Evolutionary conservation across 2,888 invertebrate genomes (phyloP).

Genomic region (Nymphalis urticae): DNA sequence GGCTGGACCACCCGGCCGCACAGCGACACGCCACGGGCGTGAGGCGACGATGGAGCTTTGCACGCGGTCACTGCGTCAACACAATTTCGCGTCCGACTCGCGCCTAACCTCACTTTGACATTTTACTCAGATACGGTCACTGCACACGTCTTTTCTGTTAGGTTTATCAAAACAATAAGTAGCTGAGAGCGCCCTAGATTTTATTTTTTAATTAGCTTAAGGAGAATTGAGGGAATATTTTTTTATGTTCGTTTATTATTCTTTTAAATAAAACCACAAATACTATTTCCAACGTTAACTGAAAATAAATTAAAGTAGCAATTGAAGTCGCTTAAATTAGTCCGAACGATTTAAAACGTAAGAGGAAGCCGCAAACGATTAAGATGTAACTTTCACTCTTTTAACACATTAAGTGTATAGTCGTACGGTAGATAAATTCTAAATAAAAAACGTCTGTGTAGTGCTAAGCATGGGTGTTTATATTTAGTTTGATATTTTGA

Average conservation of each 20-base stretch:
- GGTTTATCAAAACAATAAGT: constrained; percentile 31
- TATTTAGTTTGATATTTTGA: not conserved
- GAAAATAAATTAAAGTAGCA: too few relatives aligned
- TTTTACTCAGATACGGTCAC: constrained; percentile 70
- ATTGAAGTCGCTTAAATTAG: too few relatives aligned
- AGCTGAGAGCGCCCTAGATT: constrained; percentile 21
- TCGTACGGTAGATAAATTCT: too few relatives aligned
- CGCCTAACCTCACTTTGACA: constrained; percentile 70
- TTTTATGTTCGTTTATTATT: not conserved
- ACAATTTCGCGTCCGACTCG: constrained; percentile 61
- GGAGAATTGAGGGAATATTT: constrained; percentile 3
- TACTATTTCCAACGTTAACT: not conserved
- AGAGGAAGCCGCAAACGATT: too few relatives aligned
- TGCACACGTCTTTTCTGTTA: constrained; percentile 58
- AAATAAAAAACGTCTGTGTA: too few relatives aligned
- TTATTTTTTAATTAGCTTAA: constrained; percentile 19
- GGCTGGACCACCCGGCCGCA: constrained; percentile 61
- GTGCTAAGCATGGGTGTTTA: not conserved
- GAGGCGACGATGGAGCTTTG: constrained; percentile 36
- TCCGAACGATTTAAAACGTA: too few relatives aligned
- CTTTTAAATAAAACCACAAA: not conserved
- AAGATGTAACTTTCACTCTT: too few relatives aligned
- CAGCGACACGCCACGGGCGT: constrained; percentile 39
- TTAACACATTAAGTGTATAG: too few relatives aligned
- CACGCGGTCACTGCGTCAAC: constrained; percentile 62